Evolutionary conservation across 2,888 invertebrate genomes (phyloP).

Genomic region (Gari tellinella): DNA sequence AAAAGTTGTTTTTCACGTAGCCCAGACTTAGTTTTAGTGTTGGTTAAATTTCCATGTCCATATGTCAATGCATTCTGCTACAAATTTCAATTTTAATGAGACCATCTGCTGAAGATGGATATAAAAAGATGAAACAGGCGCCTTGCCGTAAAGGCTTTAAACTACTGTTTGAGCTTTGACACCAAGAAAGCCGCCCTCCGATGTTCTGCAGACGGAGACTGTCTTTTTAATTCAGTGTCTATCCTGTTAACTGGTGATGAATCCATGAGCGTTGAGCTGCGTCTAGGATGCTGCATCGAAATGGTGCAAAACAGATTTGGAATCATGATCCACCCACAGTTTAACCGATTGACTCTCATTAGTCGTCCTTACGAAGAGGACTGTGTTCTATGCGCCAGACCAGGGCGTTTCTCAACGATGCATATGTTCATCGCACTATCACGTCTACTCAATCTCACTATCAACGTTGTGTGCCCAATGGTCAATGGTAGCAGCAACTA

Average conservation of each 20-base stretch:
- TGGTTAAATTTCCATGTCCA: no score
- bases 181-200: not conserved
- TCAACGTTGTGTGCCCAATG: slow-evolving; percentile 21
- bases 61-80: no score
- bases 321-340: slow-evolving; percentile 2
- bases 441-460: slow-evolving; percentile 10
- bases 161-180: no score
- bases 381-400: slow-evolving; percentile 13
- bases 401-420: slow-evolving; percentile 17
- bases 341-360: slow-evolving; percentile 4
- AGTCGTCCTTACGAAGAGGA: slow-evolving; percentile 9
- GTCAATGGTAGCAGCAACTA: slow-evolving; percentile 19
- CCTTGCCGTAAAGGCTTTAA: no score
- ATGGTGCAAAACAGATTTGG: slow-evolving; percentile 14
- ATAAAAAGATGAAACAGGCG: no score
- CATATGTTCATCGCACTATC: slow-evolving; percentile 30
- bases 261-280: slow-evolving; percentile 20
- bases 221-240: slow-evolving; percentile 32
- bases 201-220: slow-evolving; percentile 27
- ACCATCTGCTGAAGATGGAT: no score
- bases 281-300: slow-evolving; percentile 27
- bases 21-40: no score
- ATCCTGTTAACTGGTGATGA: slow-evolving; percentile 22
- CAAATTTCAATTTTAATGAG: no score
- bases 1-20: no score